These are phyloP conservation scores for Drosophila leonis DNA, from an alignment of 2,888 invertebrate species.

Conservation along the genomic window DNA sequence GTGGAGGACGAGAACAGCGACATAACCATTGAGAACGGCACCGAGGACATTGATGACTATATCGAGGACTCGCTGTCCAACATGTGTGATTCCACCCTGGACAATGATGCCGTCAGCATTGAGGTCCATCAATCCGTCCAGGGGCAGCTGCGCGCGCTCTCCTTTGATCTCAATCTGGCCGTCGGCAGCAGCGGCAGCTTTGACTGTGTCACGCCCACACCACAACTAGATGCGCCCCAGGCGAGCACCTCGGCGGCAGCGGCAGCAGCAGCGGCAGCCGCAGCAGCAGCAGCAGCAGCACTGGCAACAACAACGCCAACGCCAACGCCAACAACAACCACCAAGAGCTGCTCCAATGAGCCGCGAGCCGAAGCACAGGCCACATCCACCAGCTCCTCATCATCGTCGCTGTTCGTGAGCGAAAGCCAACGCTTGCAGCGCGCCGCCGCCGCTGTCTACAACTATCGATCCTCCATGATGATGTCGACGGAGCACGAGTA, in stretches of 20 bases:
- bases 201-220: constrained; percentile 61
- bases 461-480: constrained; percentile 77
- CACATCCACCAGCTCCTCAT: constrained; percentile 41
- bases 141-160: constrained; percentile 43
- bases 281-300: constrained; percentile 7
- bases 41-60: constrained; percentile 82
- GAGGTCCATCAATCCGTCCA: constrained; percentile 48
- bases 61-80: constrained; percentile 83
- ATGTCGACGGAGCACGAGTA: constrained; percentile 79
- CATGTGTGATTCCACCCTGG: constrained; percentile 80
- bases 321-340: constrained; percentile 18
- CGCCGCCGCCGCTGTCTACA: constrained; percentile 83
- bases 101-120: constrained; percentile 59
- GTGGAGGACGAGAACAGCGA: constrained; percentile 85
- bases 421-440: constrained; percentile 81
- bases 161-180: constrained; percentile 60
- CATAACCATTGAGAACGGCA: constrained; percentile 83
- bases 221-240: constrained; percentile 36
- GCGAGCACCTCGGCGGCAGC: constrained; percentile 45
- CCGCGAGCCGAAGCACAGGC: too few species aligned
- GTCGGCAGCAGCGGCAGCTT: constrained; percentile 12
- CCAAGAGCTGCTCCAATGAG: too few species aligned
- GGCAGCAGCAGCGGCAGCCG: neutral
- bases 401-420: constrained; percentile 52
- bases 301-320: too few species aligned